Conservation (phyloP, 2,888 invertebrate genomes). For the Polydrusus pterygomalis region DNA sequence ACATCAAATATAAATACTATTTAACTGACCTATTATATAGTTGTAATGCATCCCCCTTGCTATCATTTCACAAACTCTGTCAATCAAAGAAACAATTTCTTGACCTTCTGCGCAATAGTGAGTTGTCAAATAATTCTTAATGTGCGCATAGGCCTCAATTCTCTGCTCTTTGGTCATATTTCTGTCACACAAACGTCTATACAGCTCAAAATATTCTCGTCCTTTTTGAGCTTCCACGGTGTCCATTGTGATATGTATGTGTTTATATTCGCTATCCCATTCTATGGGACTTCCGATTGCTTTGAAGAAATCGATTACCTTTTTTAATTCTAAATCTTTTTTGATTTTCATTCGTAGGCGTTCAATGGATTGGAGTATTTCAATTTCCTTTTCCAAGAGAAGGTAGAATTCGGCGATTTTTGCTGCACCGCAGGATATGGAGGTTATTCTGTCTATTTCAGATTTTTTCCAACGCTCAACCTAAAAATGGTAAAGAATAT, state of each 20-base stretch:
- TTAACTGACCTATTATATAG: slow-evolving; percentile 41
- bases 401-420: slow-evolving; percentile 82
- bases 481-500: slow-evolving; percentile 19
- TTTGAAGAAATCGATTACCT: slow-evolving; percentile 78
- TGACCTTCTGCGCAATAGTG: slow-evolving; percentile 76
- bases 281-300: slow-evolving; percentile 79
- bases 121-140: slow-evolving; percentile 80
- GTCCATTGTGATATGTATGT: slow-evolving; percentile 83
- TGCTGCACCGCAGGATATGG: slow-evolving; percentile 79
- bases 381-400: slow-evolving; percentile 84
- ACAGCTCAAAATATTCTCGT: slow-evolving; percentile 82
- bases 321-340: slow-evolving; percentile 77
- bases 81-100: slow-evolving; percentile 78
- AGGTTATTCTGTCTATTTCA: slow-evolving; percentile 78
- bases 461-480: slow-evolving; percentile 80
- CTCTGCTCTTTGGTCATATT: slow-evolving; percentile 79
- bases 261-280: slow-evolving; percentile 74
- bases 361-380: slow-evolving; percentile 81
- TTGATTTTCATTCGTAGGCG: slow-evolving; percentile 78
- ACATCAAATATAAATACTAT: no score
- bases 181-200: slow-evolving; percentile 78
- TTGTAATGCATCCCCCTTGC: slow-evolving; percentile 77
- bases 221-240: slow-evolving; percentile 87
- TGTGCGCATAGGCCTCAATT: slow-evolving; percentile 80
- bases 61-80: slow-evolving; percentile 82